Evolutionary conservation across 2,797 vertebrate genomes (phyloP), one percentile per base, ranked within the genome.

Genomic region (Enteromius treurensis): DNA sequence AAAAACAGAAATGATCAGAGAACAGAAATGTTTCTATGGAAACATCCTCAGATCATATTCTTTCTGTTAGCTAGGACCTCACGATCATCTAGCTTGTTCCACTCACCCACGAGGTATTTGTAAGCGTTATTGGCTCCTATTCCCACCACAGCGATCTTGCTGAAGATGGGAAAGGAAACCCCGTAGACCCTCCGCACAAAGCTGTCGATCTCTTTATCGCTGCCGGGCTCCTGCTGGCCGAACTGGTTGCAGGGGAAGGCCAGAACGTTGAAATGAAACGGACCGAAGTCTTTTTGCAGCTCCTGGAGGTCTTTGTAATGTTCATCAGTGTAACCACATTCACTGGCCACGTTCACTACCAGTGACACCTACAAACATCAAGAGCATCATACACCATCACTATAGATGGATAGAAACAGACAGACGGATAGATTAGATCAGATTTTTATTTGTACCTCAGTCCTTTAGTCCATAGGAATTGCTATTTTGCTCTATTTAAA

Each of bases 171-270:
- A 83, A 99, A 99, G 64, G 97, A 96, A 86, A 93, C 97, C 0
- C 93, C 92, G 0, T 98, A 98, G 82, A 94, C 95, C 21, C 94
- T 93, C 2, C 97, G 95, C 0, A 95, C 96, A 65, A 98, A 98
- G 87, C 88, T 96, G 93, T 99, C 98, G 0, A 99, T 98, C 89
- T 99, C 98, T 86, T 93, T 96, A 90, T 99, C 96, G 34, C 93
- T 96, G 84, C 96, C 96, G 0, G 98, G 97, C 88, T 99, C 98
- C 90, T 99, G 98, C 85, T 97, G 96, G 32, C 98, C 98, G 80
- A 99, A 99, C 90, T 99, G 98, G 90, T 99, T 99, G 92, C 98
- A 99, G 21, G 98, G 98, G 89, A 99, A 99, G 4, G 95, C 98
- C 80, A 99, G 93, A 26, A 99, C 97, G 0, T 98, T 99, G 92